Evolutionary conservation across 2,888 invertebrate genomes (phyloP).

Genomic region (Drosophila picticornis): DNA sequence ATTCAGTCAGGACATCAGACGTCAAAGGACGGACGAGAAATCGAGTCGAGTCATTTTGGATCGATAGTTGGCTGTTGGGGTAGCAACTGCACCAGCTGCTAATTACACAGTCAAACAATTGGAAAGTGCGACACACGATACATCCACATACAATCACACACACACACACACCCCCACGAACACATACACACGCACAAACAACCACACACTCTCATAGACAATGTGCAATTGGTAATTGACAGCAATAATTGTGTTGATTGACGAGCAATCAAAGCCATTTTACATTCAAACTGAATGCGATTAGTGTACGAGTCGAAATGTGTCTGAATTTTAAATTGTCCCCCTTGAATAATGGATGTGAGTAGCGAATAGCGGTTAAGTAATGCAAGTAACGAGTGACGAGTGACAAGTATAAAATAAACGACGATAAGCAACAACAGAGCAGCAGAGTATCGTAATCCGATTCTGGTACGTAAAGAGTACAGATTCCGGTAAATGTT

Average conservation of each 20-base stretch:
- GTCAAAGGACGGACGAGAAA: constrained; percentile 10
- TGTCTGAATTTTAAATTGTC: background rate
- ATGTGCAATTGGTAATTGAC: constrained; percentile 40
- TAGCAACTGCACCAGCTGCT: constrained; percentile 19
- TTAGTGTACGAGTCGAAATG: constrained; percentile 2
- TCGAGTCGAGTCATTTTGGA: constrained; percentile 36
- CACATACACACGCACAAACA: background rate
- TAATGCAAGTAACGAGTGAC: background rate
- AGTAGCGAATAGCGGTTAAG: background rate
- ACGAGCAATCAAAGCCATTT: constrained; percentile 52
- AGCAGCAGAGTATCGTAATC: background rate
- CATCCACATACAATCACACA: background rate
- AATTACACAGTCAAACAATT: constrained; percentile 34
- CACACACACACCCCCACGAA: background rate
- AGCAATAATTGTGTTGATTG: constrained; percentile 50
- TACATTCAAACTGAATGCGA: constrained; percentile 42
- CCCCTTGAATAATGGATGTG: background rate
- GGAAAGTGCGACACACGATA: background rate
- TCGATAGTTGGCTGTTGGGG: constrained; percentile 32
- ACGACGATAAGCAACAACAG: background rate
- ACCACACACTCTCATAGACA: background rate
- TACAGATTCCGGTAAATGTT: background rate
- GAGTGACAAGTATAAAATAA: background rate
- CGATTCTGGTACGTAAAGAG: background rate
- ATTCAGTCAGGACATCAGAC: constrained; percentile 10